These are phyloP conservation scores for Mayetiola destructor DNA, from an alignment of 2,888 invertebrate species.

Conservation along the genomic window DNA sequence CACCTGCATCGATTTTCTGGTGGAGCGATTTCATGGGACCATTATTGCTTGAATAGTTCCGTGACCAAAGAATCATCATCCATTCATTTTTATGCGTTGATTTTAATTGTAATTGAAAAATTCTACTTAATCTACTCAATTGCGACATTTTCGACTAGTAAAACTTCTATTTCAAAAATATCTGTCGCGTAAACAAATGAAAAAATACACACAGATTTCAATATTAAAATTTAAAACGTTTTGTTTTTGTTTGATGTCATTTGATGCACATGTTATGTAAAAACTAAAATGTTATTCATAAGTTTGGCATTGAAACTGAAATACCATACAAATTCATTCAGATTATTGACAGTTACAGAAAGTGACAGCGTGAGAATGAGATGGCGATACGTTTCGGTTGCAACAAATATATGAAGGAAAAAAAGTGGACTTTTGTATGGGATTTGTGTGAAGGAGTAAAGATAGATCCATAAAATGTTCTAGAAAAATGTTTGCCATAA, in stretches of 20 bases:
- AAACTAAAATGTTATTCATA: not conserved
- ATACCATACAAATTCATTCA: no score
- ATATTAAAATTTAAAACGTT: no score
- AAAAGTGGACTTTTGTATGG: no score
- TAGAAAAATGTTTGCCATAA: no score
- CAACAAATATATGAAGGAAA: no score
- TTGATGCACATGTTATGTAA: conserved; percentile 10
- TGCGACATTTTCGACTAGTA: not conserved
- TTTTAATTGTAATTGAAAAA: not conserved
- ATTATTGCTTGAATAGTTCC: not conserved
- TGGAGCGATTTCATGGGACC: conserved; percentile 43
- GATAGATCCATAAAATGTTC: no score
- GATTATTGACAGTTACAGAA: no score
- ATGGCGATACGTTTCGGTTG: no score
- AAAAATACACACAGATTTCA: no score
- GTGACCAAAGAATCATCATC: not conserved
- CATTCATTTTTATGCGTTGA: not conserved
- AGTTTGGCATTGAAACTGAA: no score
- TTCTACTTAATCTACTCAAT: not conserved
- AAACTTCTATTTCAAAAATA: not conserved
- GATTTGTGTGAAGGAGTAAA: no score
- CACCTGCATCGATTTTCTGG: conserved; percentile 43
- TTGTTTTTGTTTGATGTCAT: not conserved
- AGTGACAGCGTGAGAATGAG: no score
- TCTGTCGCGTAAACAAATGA: not conserved